Evolutionary conservation across 2,888 invertebrate species (phyloP).

Genomic region (Callyntrura guangdongensis): DNA sequence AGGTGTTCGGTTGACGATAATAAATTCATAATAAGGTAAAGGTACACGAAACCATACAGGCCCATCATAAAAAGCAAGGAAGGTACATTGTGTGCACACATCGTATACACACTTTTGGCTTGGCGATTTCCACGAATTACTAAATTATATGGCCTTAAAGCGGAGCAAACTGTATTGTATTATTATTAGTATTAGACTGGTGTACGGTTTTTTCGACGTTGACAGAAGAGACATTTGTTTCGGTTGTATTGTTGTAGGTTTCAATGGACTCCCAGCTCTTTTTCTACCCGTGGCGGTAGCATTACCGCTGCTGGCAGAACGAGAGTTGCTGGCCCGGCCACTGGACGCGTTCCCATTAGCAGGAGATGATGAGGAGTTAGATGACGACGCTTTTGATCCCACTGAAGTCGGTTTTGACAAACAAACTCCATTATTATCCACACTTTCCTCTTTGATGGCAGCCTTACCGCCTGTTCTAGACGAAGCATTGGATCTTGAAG

Average conservation of each 20-base stretch:
- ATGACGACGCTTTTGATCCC: slow-evolving; percentile 70
- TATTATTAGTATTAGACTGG: too few species aligned
- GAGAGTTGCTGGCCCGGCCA: slow-evolving; percentile 60
- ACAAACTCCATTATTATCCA: slow-evolving; percentile 79
- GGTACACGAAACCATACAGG: too few species aligned
- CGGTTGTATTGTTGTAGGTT: slow-evolving; percentile 81
- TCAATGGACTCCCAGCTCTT: slow-evolving; percentile 82
- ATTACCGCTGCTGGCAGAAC: slow-evolving; percentile 53
- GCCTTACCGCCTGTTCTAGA: neutral
- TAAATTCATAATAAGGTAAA: too few species aligned
- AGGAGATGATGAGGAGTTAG: slow-evolving; percentile 52
- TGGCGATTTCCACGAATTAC: too few species aligned
- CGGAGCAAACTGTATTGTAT: too few species aligned
- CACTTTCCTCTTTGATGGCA: slow-evolving; percentile 52
- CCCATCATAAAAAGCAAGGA: too few species aligned
- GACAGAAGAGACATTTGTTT: slow-evolving; percentile 81
- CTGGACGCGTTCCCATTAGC: slow-evolving; percentile 74
- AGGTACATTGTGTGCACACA: too few species aligned
- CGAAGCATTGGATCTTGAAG: slow-evolving; percentile 65
- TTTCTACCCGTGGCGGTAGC: slow-evolving; percentile 63
- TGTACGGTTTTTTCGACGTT: slow-evolving; percentile 78
- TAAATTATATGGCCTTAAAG: too few species aligned
- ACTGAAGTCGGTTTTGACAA: slow-evolving; percentile 74
- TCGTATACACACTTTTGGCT: too few species aligned
- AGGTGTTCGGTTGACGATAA: too few species aligned